phyloP scores from a whole-genome alignment of 2,797 vertebrate species.

The Zalophus californianus region DNA sequence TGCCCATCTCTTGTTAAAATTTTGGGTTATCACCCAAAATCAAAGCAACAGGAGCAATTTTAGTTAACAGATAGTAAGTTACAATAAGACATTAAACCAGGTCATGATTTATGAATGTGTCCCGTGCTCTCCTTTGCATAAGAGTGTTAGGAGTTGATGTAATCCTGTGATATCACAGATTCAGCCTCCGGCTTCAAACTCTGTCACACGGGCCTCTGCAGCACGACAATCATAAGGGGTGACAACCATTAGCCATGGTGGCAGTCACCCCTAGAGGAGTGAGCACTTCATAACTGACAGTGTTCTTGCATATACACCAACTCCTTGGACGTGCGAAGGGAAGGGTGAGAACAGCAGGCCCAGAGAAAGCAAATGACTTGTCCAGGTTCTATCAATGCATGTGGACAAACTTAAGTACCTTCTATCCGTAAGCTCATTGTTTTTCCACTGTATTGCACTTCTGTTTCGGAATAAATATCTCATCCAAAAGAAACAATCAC shows the following conservation, averaged over 20 bases:
- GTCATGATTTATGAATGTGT: not conserved
- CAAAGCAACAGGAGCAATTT: slow-evolving; percentile 8
- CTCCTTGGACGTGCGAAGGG: not conserved
- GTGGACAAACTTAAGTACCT: not conserved
- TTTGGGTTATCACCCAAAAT: not conserved
- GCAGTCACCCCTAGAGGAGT: rapidly evolving
- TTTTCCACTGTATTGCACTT: not conserved
- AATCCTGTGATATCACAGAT: not conserved
- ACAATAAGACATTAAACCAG: not conserved
- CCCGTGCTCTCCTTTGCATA: not conserved
- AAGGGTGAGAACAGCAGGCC: not conserved
- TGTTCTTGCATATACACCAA: rapidly evolving
- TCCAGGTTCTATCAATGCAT: not conserved
- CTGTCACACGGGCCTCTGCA: not conserved
- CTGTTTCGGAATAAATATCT: not conserved
- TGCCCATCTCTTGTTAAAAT: not conserved
- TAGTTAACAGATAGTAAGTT: not conserved
- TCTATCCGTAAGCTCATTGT: not conserved
- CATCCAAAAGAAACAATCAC: not conserved
- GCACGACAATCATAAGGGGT: not conserved
- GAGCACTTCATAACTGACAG: rapidly evolving
- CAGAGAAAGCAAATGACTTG: not conserved
- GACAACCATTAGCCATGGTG: rapidly evolving
- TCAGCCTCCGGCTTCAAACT: not conserved
- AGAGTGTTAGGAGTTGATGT: not conserved